Percentiles rank a stretch among this genome's conserved stretches.
These are phyloP conservation scores for Lepidurus apus DNA, from an alignment of 1,140 invertebrate genomes.

Conservation along the genomic window DNA sequence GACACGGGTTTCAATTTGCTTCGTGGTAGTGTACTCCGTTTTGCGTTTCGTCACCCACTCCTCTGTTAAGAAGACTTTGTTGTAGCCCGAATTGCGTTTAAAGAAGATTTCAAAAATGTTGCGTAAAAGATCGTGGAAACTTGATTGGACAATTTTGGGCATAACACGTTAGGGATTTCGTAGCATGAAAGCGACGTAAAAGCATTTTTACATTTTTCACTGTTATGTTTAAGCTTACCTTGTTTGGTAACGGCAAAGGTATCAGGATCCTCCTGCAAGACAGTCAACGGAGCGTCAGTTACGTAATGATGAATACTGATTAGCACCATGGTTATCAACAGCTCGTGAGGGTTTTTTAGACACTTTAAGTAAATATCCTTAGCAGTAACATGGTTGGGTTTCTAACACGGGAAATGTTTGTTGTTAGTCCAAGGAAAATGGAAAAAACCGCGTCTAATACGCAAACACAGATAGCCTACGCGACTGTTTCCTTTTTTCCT, in stretches of 20 bases:
- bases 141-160: not conserved
- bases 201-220: not conserved
- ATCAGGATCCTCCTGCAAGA: conserved; percentile 26
- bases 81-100: too few relatives aligned
- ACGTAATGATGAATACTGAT: conserved; percentile 27
- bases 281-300: conserved; percentile 16
- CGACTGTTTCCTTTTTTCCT: too few relatives aligned
- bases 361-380: not conserved
- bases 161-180: not conserved
- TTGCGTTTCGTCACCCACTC: conserved; percentile 85
- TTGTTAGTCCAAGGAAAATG: conserved; percentile 10
- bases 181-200: not conserved
- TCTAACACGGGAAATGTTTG: not conserved
- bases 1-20: conserved; percentile 81
- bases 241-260: conserved; percentile 28
- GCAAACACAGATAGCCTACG: not conserved
- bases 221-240: not conserved
- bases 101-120: not conserved
- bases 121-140: not conserved
- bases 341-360: not conserved
- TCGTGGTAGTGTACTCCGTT: conserved; percentile 76
- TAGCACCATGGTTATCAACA: conserved; percentile 19
- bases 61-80: conserved; percentile 54
- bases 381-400: not conserved
- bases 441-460: not conserved